These are phyloP conservation scores for Neotoma lepida DNA, from an alignment of 2,113 vertebrate species.

Conservation along the genomic window DNA sequence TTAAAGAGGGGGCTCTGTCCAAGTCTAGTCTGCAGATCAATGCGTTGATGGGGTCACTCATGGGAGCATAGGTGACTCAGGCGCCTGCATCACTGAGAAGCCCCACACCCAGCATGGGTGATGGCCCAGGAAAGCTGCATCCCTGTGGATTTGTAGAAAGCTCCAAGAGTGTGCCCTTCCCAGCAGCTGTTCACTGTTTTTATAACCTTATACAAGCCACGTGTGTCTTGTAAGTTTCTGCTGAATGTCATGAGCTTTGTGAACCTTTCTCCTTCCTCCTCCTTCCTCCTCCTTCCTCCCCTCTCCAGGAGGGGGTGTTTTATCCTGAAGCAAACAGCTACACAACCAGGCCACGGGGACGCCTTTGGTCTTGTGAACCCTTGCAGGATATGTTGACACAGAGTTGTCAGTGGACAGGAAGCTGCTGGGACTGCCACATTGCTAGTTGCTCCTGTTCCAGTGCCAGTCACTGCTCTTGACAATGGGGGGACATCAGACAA, in stretches of 20 bases:
- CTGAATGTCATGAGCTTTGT: not conserved
- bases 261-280: too few relatives aligned
- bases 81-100: not conserved
- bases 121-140: not conserved
- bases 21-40: not conserved
- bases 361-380: not conserved
- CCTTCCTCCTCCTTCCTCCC: not conserved
- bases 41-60: not conserved
- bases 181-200: not conserved
- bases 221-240: not conserved
- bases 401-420: too few relatives aligned
- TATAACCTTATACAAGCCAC: not conserved
- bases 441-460: accelerated
- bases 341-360: not conserved
- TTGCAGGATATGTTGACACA: accelerated
- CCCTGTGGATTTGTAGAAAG: not conserved
- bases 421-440: not conserved
- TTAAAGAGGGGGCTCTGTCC: not conserved
- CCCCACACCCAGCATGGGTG: not conserved
- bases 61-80: not conserved
- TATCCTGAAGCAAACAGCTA: not conserved
- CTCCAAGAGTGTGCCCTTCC: not conserved
- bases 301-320: not conserved
- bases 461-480: not conserved
- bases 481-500: accelerated